phyloP scores from a whole-genome alignment of 2,888 invertebrate species.

The Phaonia tiefii region DNA sequence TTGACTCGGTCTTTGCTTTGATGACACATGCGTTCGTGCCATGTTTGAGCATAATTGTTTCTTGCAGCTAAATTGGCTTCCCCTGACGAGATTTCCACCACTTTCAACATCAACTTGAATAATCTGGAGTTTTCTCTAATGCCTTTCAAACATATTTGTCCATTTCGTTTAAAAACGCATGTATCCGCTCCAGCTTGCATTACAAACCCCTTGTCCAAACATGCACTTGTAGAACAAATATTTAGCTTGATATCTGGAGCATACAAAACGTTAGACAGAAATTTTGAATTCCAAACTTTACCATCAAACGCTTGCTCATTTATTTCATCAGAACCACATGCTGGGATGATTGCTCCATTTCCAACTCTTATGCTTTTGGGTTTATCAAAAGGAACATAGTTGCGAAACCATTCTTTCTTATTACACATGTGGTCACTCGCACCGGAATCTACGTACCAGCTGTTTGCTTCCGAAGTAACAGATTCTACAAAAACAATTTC shows the following conservation, averaged over 20 bases:
- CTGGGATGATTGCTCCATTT: constrained; percentile 58
- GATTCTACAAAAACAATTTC: too few species aligned
- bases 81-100: constrained; percentile 1
- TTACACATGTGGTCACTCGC: constrained; percentile 28
- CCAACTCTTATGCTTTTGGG: constrained; percentile 51
- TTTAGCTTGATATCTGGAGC: constrained; percentile 66
- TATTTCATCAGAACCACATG: constrained; percentile 63
- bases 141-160: constrained; percentile 42
- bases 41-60: constrained; percentile 60
- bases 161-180: constrained; percentile 56
- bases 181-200: not conserved
- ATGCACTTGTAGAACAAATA: constrained; percentile 61
- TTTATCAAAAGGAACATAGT: constrained; percentile 18
- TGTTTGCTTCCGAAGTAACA: too few species aligned
- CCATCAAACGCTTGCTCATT: constrained; percentile 66
- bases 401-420: constrained; percentile 12
- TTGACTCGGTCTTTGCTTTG: constrained; percentile 67
- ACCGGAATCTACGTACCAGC: too few species aligned
- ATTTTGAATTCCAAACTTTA: constrained; percentile 62
- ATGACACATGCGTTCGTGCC: constrained; percentile 69
- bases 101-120: constrained; percentile 60
- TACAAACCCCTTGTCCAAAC: too few species aligned
- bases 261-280: constrained; percentile 64
- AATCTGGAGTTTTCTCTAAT: constrained; percentile 40
- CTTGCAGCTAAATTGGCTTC: constrained; percentile 36